Percentiles rank a stretch among this genome's conserved stretches.
Conservation (phyloP, 2,797 vertebrate species). For the Apogon hyalosoma region DNA sequence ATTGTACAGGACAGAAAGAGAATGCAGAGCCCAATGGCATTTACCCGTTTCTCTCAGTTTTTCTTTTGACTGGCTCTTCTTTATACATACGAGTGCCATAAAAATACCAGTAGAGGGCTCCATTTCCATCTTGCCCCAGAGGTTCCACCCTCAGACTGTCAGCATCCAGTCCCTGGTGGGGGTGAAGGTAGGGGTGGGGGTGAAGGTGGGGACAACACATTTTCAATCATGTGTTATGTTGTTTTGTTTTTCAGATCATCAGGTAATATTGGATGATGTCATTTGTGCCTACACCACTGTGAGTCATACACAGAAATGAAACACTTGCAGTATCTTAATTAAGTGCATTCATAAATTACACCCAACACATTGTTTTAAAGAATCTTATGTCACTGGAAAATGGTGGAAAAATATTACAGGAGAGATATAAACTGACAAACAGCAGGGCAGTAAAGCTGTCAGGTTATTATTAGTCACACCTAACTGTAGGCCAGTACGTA, state of each 20-base stretch:
- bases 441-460: constrained; percentile 2
- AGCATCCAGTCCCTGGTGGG: constrained; percentile 91
- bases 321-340: constrained; percentile 6
- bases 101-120: constrained; percentile 99
- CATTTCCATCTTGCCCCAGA: constrained; percentile 92
- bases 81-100: constrained; percentile 98
- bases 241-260: constrained; percentile 34
- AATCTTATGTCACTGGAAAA: constrained; percentile 1
- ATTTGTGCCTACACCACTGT: constrained; percentile 19
- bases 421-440: constrained; percentile 8
- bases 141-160: constrained; percentile 97
- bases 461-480: constrained; percentile 15
- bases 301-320: constrained; percentile 19
- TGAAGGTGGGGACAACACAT: constrained; percentile 7
- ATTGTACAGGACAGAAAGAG: not conserved
- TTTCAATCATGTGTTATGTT: constrained; percentile 36
- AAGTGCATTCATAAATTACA: constrained; percentile 22
- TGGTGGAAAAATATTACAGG: constrained; percentile 1
- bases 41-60: constrained; percentile 82
- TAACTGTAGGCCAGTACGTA: not conserved
- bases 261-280: constrained; percentile 40
- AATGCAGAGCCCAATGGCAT: not conserved
- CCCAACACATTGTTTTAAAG: constrained; percentile 2
- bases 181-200: no score
- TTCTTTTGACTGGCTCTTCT: constrained; percentile 86